Evolutionary conservation across 2,113 vertebrate genomes (phyloP).

Genomic region (Malurus melanocephalus): DNA sequence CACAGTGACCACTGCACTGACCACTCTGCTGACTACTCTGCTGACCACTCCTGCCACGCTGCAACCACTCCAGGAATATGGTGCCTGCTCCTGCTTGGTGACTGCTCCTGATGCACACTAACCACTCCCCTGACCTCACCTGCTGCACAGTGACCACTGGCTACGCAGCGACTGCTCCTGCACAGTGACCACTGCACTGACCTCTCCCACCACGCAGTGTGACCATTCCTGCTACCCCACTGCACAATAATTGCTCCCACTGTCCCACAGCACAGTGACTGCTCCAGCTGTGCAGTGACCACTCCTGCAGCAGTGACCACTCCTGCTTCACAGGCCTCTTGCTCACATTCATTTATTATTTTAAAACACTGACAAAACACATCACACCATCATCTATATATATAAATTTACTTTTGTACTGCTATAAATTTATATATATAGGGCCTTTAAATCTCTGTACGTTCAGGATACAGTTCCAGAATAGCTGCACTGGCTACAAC

Average conservation of each 20-base stretch:
- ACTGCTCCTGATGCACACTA: neutral
- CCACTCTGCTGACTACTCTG: neutral
- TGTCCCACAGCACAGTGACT: neutral
- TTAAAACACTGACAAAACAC: conserved; percentile 68
- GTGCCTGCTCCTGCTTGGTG: accelerated
- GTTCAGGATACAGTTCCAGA: conserved; percentile 50
- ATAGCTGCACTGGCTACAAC: conserved; percentile 58
- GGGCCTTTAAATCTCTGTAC: conserved; percentile 40
- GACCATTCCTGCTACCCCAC: neutral
- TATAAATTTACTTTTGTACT: conserved; percentile 38
- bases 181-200: neutral
- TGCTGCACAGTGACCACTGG: neutral
- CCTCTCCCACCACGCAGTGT: neutral
- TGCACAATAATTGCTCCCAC: neutral
- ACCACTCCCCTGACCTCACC: neutral
- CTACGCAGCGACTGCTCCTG: neutral
- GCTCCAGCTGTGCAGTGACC: neutral
- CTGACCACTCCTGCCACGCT: neutral
- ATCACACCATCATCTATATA: conserved; percentile 46
- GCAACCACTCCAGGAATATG: accelerated
- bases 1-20: accelerated
- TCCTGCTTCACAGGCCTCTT: neutral
- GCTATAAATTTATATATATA: conserved; percentile 56
- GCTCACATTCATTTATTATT: conserved; percentile 69
- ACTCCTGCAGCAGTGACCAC: neutral